Conservation (phyloP, 2,888 invertebrate species). For the Diarsia mendica region DNA sequence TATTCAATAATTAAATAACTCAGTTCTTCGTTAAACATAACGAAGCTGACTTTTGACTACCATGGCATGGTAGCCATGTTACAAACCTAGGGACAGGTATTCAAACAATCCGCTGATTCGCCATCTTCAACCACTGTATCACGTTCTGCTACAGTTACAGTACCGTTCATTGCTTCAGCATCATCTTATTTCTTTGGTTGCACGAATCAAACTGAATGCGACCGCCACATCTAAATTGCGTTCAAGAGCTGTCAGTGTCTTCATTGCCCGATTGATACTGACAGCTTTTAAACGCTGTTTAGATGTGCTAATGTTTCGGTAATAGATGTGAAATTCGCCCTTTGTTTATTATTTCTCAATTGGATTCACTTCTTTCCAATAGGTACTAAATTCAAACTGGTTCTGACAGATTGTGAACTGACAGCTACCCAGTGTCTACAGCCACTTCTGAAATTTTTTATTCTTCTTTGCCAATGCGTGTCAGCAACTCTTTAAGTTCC, state of each 20-base stretch:
- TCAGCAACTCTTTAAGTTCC: constrained; percentile 51
- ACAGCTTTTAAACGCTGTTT: too few species aligned
- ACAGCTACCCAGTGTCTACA: background rate
- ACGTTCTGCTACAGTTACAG: too few species aligned
- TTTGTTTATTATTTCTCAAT: background rate
- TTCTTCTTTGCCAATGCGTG: background rate
- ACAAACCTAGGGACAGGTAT: background rate
- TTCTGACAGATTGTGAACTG: background rate
- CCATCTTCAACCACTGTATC: background rate
- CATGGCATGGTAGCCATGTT: too few species aligned
- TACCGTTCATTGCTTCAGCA: background rate
- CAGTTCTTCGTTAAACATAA: background rate
- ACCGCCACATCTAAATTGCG: background rate
- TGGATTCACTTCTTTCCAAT: background rate
- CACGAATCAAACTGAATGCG: background rate
- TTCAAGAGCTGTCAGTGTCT: background rate
- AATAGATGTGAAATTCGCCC: background rate
- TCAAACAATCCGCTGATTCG: background rate
- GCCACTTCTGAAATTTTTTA: background rate
- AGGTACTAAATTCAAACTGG: background rate
- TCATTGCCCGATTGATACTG: too few species aligned
- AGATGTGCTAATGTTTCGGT: background rate
- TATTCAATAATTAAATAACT: background rate
- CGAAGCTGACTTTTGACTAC: background rate
- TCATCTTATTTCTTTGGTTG: background rate